Evolutionary conservation across 2,113 vertebrate species (phyloP).

Genomic region (Lepus europaeus): DNA sequence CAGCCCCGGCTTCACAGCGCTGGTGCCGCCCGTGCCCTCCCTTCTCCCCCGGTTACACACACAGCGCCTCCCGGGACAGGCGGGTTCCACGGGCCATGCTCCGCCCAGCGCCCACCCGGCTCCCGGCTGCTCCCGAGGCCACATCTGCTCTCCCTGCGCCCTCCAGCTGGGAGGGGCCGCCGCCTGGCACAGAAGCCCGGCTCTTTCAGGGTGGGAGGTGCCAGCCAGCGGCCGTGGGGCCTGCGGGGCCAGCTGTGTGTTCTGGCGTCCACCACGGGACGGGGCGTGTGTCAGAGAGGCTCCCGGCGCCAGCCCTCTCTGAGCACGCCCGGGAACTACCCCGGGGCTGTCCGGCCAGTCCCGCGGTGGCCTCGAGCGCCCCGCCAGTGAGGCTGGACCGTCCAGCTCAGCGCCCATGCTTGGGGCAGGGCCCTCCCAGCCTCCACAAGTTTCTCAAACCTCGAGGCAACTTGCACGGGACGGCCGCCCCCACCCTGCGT

Average conservation of each 20-base stretch:
- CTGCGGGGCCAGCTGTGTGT: background rate
- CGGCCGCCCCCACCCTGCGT: background rate
- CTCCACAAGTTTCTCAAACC: constrained; percentile 55
- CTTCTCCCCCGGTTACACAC: background rate
- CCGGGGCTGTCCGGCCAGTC: background rate
- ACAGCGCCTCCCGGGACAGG: background rate
- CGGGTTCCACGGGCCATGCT: background rate
- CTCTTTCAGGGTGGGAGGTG: background rate
- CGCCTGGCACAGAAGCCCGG: background rate
- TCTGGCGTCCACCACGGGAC: background rate
- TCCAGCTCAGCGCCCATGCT: too few species aligned
- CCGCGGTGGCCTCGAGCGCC: too few species aligned
- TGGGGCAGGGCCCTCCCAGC: background rate
- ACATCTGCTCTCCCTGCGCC: background rate
- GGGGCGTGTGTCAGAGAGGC: background rate
- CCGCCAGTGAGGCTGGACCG: background rate
- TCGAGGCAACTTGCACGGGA: background rate
- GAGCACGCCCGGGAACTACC: background rate
- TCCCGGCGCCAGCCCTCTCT: background rate
- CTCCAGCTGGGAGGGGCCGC: background rate
- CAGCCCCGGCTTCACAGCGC: background rate
- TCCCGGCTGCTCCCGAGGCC: background rate
- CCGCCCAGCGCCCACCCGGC: background rate
- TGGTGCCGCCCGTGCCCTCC: background rate
- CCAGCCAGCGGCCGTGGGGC: background rate